Conservation (phyloP, 2,113 vertebrate species). For the Lepus europaeus region DNA sequence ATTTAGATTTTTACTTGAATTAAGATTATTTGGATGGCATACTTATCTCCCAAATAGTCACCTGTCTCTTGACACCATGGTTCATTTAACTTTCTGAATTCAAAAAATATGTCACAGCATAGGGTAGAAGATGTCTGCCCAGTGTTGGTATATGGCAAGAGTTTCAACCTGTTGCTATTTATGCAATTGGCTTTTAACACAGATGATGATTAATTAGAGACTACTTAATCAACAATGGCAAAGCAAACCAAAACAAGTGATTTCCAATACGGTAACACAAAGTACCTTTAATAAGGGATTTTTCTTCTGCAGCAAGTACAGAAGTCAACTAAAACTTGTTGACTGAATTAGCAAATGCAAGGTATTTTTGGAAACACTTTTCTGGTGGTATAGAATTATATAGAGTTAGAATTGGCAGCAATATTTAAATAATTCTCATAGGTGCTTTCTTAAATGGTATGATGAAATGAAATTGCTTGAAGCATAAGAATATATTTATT, state of each 20-base stretch:
- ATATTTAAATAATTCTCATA: conserved; percentile 68
- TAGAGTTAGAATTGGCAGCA: conserved; percentile 44
- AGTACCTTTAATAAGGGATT: not conserved
- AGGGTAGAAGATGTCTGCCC: not conserved
- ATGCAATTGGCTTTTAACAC: not conserved
- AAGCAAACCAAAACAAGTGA: conserved; percentile 37
- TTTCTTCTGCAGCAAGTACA: not conserved
- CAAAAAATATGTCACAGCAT: not conserved
- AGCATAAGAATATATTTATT: conserved; percentile 44
- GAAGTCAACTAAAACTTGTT: conserved; percentile 54
- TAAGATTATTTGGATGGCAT: not conserved
- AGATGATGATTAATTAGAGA: conserved; percentile 25
- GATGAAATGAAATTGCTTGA: conserved; percentile 53
- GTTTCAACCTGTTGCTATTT: not conserved
- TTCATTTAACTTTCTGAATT: conserved; percentile 10
- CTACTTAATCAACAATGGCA: not conserved
- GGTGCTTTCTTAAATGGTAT: conserved; percentile 25
- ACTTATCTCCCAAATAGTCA: not conserved
- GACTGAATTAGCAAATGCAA: conserved; percentile 51
- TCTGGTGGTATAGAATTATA: conserved; percentile 13
- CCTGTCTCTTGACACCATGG: not conserved
- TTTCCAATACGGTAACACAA: conserved; percentile 7
- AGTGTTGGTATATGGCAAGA: not conserved
- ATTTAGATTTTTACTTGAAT: conserved; percentile 7
- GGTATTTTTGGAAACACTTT: conserved; percentile 53